phyloP scores from a whole-genome alignment of 2,797 vertebrate genomes.

The Helostoma temminkii region DNA sequence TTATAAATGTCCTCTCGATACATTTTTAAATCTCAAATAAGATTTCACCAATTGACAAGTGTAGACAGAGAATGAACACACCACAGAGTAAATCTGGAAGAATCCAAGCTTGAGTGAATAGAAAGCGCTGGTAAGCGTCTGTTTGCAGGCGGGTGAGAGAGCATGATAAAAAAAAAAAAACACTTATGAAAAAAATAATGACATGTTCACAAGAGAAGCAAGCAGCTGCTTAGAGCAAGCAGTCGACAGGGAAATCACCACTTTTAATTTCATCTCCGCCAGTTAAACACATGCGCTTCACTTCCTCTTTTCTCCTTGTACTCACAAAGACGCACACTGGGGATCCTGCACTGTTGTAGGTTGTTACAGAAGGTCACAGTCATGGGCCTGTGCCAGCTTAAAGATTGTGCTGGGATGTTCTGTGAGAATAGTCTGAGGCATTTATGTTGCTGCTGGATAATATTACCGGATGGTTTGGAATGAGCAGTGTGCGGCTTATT shows the following conservation, averaged over 20 bases:
- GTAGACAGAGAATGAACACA: conserved; percentile 12
- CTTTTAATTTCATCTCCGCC: conserved; percentile 76
- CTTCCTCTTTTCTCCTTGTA: conserved; percentile 38
- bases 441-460: conserved; percentile 9
- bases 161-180: conserved; percentile 30
- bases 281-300: conserved; percentile 67
- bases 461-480: neutral
- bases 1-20: conserved; percentile 36
- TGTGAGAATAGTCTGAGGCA: conserved; percentile 5
- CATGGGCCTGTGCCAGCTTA: conserved; percentile 38
- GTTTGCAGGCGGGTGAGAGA: conserved; percentile 34
- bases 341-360: conserved; percentile 45
- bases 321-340: conserved; percentile 33
- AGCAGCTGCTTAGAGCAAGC: conserved; percentile 69
- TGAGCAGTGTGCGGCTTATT: neutral
- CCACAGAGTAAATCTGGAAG: conserved; percentile 2
- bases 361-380: conserved; percentile 61
- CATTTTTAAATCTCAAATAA: too few relatives aligned
- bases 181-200: conserved; percentile 64
- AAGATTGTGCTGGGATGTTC: conserved; percentile 14
- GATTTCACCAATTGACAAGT: conserved; percentile 8
- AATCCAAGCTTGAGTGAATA: conserved; percentile 28
- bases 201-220: conserved; percentile 55
- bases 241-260: conserved; percentile 75
- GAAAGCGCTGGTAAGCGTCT: conserved; percentile 17